phyloP scores from a whole-genome alignment of 2,888 invertebrate species.

The Eledona agricola region DNA sequence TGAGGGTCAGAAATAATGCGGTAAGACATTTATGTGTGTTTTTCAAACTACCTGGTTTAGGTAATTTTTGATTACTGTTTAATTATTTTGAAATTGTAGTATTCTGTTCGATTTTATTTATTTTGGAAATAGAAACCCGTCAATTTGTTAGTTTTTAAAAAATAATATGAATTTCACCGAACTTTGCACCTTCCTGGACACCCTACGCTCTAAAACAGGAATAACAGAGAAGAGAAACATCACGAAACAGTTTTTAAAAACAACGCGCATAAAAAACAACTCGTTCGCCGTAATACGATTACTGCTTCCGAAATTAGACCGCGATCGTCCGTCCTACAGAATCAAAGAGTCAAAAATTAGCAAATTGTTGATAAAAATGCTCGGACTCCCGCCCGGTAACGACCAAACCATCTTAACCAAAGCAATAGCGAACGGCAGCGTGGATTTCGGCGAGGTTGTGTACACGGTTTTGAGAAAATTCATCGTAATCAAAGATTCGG shows the following conservation, averaged over 20 bases:
- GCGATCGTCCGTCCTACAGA: conserved; percentile 82
- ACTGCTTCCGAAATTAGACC: conserved; percentile 80
- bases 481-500: conserved; percentile 61
- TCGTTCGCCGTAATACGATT: conserved; percentile 81
- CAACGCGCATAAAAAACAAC: conserved; percentile 65
- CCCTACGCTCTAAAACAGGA: conserved; percentile 64
- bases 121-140: no score
- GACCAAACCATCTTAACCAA: conserved; percentile 67
- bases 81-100: no score
- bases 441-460: conserved; percentile 85
- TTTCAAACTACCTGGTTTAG: no score
- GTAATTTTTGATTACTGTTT: no score
- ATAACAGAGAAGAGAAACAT: conserved; percentile 60
- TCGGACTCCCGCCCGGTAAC: conserved; percentile 73
- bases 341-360: conserved; percentile 82
- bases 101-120: no score
- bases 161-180: conserved; percentile 66
- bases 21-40: no score
- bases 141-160: no score
- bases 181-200: conserved; percentile 71
- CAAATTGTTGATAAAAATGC: conserved; percentile 75
- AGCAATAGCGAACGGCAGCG: conserved; percentile 63
- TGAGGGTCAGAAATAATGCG: no score
- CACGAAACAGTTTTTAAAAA: conserved; percentile 45
- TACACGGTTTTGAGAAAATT: conserved; percentile 73